Percentiles rank a stretch among this genome's conserved stretches.
Evolutionary conservation across 2,113 vertebrate species (phyloP).

Genomic region (Acrocephalus kingi): DNA sequence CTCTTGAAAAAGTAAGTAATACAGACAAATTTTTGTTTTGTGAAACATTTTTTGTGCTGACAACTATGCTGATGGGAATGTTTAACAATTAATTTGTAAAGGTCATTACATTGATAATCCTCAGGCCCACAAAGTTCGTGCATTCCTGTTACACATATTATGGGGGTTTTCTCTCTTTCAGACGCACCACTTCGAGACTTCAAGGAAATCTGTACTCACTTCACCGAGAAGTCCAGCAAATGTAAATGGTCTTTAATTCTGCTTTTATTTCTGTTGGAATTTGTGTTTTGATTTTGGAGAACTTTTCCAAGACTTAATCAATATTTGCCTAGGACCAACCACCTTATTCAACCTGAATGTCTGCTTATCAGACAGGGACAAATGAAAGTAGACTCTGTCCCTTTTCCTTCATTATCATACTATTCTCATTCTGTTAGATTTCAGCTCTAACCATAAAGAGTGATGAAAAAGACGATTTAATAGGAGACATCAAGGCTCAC

Average conservation of each 20-base stretch:
- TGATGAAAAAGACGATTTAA: slow-evolving; percentile 74
- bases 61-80: background rate
- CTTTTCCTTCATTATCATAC: background rate
- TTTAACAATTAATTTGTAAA: background rate
- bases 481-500: slow-evolving; percentile 71
- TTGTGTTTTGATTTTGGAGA: background rate
- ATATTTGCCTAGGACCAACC: background rate
- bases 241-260: slow-evolving; percentile 77
- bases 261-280: background rate
- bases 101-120: background rate
- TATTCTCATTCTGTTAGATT: slow-evolving; percentile 72
- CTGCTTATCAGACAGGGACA: background rate
- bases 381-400: background rate
- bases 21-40: background rate
- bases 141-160: background rate
- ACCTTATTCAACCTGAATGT: background rate
- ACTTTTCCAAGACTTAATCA: background rate
- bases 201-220: slow-evolving; percentile 85
- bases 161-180: slow-evolving; percentile 30
- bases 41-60: background rate
- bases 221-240: slow-evolving; percentile 84
- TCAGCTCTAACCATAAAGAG: slow-evolving; percentile 70
- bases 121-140: background rate
- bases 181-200: slow-evolving; percentile 85
- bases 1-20: slow-evolving; percentile 86